Evolutionary conservation across 1,140 invertebrate species (phyloP).

Genomic region (Hetaerina americana): DNA sequence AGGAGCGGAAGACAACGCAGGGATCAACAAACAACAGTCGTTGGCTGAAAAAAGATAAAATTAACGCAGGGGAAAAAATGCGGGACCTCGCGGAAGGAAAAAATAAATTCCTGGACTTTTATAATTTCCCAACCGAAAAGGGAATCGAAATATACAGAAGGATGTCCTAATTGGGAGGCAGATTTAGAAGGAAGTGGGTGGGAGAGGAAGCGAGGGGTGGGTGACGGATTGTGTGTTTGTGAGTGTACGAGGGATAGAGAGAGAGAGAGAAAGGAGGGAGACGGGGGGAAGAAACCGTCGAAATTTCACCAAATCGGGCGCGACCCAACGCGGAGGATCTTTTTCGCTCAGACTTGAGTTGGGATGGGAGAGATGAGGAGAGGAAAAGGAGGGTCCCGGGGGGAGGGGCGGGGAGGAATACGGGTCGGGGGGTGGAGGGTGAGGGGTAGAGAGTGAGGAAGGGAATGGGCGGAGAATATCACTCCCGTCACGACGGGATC

Average conservation of each 20-base stretch:
- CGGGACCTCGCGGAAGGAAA: no score
- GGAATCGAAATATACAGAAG: no score
- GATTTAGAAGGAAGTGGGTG: no score
- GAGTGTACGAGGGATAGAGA: conserved; percentile 6
- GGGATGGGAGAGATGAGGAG: conserved; percentile 22
- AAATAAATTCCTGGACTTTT: no score
- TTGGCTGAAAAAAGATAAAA: no score
- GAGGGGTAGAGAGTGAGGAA: conserved; percentile 2
- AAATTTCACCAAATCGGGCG: conserved; percentile 20
- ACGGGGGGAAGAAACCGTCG: conserved; percentile 14
- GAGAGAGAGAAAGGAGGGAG: conserved; percentile 5
- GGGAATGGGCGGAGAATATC: conserved; percentile 9
- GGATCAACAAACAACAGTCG: no score
- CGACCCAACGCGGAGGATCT: conserved; percentile 22
- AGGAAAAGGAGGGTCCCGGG: conserved; percentile 10
- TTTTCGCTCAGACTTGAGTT: conserved; percentile 7
- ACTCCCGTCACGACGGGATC: conserved; percentile 10
- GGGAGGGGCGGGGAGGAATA: no score
- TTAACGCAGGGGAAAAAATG: no score
- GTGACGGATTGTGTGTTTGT: no score
- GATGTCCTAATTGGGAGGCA: background rate
- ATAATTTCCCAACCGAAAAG: no score
- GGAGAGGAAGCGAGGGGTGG: conserved; percentile 3
- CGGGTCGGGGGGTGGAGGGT: conserved; percentile 10
- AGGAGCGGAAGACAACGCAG: no score